Evolutionary conservation across 2,888 invertebrate genomes (phyloP).

Genomic region (Plemyria rubiginata): DNA sequence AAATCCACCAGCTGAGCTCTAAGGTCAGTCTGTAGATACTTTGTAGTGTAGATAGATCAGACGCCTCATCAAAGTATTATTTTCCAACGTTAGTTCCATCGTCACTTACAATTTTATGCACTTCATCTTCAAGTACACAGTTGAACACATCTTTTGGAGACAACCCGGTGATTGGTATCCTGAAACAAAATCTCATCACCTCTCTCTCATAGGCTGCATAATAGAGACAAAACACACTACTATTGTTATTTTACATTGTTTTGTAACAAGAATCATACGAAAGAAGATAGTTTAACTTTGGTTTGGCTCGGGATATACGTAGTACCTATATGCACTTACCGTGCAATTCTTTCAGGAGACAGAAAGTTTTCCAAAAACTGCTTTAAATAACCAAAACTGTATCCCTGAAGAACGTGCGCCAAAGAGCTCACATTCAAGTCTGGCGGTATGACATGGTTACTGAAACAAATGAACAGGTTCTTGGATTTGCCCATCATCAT

Average conservation of each 20-base stretch:
- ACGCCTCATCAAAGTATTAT: background rate
- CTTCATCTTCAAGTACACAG: conserved; percentile 52
- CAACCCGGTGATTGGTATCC: conserved; percentile 63
- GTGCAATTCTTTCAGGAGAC: conserved; percentile 54
- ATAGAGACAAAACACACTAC: too few species aligned
- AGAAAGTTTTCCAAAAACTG: conserved; percentile 55
- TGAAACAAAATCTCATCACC: conserved; percentile 40
- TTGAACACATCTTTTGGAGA: conserved; percentile 56
- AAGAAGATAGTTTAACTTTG: too few species aligned
- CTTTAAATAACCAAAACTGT: conserved; percentile 58
- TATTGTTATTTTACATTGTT: too few species aligned
- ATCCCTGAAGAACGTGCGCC: conserved; percentile 60
- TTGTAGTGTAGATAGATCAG: too few species aligned
- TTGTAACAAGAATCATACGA: too few species aligned
- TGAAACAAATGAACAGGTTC: conserved; percentile 39
- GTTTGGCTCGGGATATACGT: too few species aligned
- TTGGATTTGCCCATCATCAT: too few species aligned
- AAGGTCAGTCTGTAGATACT: background rate
- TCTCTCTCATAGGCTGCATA: too few species aligned
- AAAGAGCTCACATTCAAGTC: conserved; percentile 59
- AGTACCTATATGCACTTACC: conserved; percentile 50
- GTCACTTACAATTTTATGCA: conserved; percentile 56
- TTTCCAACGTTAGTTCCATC: background rate
- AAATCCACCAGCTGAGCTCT: background rate
- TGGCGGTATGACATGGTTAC: conserved; percentile 59